Evolutionary conservation across 1,140 invertebrate genomes (phyloP).

Genomic region (Spodoptera frugiperda): DNA sequence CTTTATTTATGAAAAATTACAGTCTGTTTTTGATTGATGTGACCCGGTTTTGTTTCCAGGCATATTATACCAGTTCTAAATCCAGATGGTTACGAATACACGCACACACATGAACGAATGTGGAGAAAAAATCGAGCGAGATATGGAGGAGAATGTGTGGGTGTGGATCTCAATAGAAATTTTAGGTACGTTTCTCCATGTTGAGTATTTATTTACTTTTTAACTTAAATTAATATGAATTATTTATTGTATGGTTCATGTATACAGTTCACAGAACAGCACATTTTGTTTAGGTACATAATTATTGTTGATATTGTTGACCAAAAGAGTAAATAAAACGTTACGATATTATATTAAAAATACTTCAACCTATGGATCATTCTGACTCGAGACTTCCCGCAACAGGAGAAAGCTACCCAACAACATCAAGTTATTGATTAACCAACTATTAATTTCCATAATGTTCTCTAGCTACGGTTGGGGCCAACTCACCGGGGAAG

Average conservation of each 20-base stretch:
- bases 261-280: too few relatives aligned
- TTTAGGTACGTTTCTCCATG: constrained; percentile 78
- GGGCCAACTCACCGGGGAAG: constrained; percentile 83
- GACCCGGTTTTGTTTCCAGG: constrained; percentile 65
- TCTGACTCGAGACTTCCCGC: too few relatives aligned
- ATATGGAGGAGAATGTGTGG: constrained; percentile 85
- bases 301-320: too few relatives aligned
- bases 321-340: too few relatives aligned
- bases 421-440: constrained; percentile 21
- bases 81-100: constrained; percentile 92
- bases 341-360: too few relatives aligned
- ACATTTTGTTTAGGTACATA: too few relatives aligned
- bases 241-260: too few relatives aligned
- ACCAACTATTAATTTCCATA: constrained; percentile 35
- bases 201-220: too few relatives aligned
- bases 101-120: constrained; percentile 88
- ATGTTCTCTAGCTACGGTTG: constrained; percentile 87
- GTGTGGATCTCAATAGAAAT: constrained; percentile 90
- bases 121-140: constrained; percentile 91
- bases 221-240: too few relatives aligned
- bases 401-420: too few relatives aligned
- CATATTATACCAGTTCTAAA: constrained; percentile 91
- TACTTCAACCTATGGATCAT: too few relatives aligned
- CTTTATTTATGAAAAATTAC: neutral
- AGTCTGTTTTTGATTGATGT: too few relatives aligned